A percentile compares a stretch with the other conserved stretches of the same genome.
These are phyloP conservation scores for Mionectes macconnelli DNA, from an alignment of 2,113 vertebrate genomes.

Conservation along the genomic window DNA sequence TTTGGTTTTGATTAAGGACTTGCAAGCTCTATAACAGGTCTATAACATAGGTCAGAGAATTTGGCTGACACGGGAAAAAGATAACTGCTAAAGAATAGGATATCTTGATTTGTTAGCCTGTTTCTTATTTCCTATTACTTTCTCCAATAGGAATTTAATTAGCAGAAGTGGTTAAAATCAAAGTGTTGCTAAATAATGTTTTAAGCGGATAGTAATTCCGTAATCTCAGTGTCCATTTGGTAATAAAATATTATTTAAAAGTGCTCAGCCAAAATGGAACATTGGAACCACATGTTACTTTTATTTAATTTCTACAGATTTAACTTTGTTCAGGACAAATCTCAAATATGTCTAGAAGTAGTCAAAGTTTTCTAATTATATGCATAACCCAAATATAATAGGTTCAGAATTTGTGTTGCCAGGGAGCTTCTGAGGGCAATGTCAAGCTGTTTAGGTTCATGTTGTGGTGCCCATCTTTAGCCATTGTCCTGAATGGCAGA, in stretches of 20 bases:
- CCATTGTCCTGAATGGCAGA: fast-evolving
- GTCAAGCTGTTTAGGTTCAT: fast-evolving
- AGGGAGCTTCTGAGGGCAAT: fast-evolving
- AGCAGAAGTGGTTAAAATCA: not conserved
- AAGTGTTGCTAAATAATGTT: not conserved
- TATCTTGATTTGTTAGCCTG: not conserved
- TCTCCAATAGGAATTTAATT: not conserved
- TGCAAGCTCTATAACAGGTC: not conserved
- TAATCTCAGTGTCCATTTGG: not conserved
- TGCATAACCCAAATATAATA: not conserved
- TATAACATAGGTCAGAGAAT: not conserved
- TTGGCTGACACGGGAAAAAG: not conserved
- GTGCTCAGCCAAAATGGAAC: not conserved
- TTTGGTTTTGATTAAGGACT: not conserved
- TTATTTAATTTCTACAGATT: not conserved
- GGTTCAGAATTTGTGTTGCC: not conserved
- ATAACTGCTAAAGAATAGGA: not conserved
- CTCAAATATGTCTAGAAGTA: not conserved
- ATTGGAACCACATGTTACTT: not conserved
- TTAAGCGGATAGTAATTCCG: not conserved
- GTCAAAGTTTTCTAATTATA: not conserved
- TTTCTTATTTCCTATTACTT: not conserved
- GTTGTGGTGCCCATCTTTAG: not conserved
- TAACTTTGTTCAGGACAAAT: not conserved
- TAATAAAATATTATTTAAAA: not conserved